These are phyloP conservation scores for Diarsia mendica DNA, from an alignment of 2,888 invertebrate species.

Conservation along the genomic window DNA sequence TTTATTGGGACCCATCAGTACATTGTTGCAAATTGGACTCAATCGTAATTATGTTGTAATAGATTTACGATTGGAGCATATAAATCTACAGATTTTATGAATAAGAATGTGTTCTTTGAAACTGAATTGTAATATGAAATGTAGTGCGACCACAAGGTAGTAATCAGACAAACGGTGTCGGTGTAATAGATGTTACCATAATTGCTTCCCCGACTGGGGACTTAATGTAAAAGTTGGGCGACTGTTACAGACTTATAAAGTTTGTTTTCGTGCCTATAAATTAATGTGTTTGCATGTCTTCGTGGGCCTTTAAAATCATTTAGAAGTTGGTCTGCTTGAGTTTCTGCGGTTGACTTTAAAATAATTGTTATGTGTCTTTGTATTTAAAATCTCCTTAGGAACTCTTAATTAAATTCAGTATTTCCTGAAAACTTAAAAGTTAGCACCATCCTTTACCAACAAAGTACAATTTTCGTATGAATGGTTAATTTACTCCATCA, in stretches of 20 bases:
- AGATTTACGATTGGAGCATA: slow-evolving; percentile 58
- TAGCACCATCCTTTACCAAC: neutral
- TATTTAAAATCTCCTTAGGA: slow-evolving; percentile 19
- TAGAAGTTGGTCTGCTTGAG: slow-evolving; percentile 60
- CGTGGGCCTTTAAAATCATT: slow-evolving; percentile 75
- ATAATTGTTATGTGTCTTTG: slow-evolving; percentile 52
- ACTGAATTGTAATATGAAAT: slow-evolving; percentile 61
- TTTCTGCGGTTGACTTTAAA: slow-evolving; percentile 57
- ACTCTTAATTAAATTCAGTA: slow-evolving; percentile 37
- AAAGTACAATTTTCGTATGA: neutral
- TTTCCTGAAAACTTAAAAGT: neutral
- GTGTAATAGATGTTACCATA: slow-evolving; percentile 82
- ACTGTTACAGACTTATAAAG: slow-evolving; percentile 82
- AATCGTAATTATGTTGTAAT: slow-evolving; percentile 74
- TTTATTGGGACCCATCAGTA: slow-evolving; percentile 82
- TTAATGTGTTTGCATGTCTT: slow-evolving; percentile 87
- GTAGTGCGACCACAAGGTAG: slow-evolving; percentile 66
- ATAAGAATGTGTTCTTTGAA: slow-evolving; percentile 38
- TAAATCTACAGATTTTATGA: slow-evolving; percentile 54
- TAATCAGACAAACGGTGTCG: slow-evolving; percentile 70
- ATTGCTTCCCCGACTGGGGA: slow-evolving; percentile 79
- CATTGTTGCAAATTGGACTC: slow-evolving; percentile 87
- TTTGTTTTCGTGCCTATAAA: slow-evolving; percentile 87
- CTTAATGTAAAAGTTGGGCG: slow-evolving; percentile 87
- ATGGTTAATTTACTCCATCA: neutral